Base-by-base conservation (phyloP, 2,797 vertebrate species). In the Pseudotriccus pelzelni region DNA sequence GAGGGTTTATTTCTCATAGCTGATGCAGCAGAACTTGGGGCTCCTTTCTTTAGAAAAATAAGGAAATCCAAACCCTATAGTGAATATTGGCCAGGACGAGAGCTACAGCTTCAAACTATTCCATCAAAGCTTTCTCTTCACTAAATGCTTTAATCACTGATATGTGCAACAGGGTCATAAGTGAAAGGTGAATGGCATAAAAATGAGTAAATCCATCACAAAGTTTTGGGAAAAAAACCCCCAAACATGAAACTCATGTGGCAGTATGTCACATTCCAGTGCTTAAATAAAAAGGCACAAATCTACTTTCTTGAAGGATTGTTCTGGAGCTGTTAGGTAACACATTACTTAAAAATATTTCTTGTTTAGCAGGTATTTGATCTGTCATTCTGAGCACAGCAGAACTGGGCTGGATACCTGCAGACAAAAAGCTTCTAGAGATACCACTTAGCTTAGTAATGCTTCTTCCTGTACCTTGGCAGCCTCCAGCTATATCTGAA, bases 401-500 rank as follows among this genome's bases (percentile, higher is more conserved):
- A 75, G 69, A 83, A 46, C 36, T 47, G n/a, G 50, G 53, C 73
- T 91, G 69, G 78, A 84, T 66, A 72, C 39, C 52, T 87, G 58
- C 64, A 84, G 70, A 50, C 16, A 68, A 92, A 85, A 85, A 75
- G 41, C 64, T 89, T 78, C 66, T 87, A 32, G 66, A 94, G 59
- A 55, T 16, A 30, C 12, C 20, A 44, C 49, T 91, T 90, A 82
- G 87, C 53, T 82, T 72, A 41, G 60, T n/a, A 92, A 49, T 25
- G 32, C 34, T 80, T 90, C 27, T 69, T 87, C 46, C 70, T 60
- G 12, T 68, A 58, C 70, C 80, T 72, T 46, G 58, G 34, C 87
- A 85, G 81, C 87, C 82, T 91, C 76, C 73, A 91, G 94, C 66
- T 89, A 63, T 60, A 68, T 58, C 78, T 74, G 81, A 90, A 53